Percentiles rank a stretch among this genome's conserved stretches.
Conservation (phyloP, 2,888 invertebrate genomes). For the Pimpla rufipes region DNA sequence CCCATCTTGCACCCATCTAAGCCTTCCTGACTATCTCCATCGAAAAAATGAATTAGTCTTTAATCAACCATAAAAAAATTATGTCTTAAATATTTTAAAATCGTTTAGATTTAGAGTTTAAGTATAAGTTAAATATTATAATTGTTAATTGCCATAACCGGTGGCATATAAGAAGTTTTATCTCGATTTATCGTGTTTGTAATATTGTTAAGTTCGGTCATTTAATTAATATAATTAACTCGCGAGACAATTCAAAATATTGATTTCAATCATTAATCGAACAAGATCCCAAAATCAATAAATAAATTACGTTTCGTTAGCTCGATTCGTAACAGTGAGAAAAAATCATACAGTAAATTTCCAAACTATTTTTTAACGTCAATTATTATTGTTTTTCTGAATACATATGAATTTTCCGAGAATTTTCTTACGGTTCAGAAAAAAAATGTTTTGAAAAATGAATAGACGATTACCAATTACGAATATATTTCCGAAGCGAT, state of each 20-base stretch:
- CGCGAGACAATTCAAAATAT: not conserved
- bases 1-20: too few relatives aligned
- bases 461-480: too few relatives aligned
- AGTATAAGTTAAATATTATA: not conserved
- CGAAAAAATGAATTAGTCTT: not conserved
- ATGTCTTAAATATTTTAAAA: not conserved
- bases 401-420: too few relatives aligned
- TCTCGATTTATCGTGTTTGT: too few relatives aligned
- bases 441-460: too few relatives aligned
- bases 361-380: too few relatives aligned
- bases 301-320: not conserved
- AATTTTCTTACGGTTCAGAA: too few relatives aligned
- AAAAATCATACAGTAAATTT: too few relatives aligned
- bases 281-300: not conserved
- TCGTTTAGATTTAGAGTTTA: not conserved
- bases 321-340: not conserved
- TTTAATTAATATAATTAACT: not conserved
- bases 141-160: not conserved
- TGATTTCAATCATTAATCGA: not conserved
- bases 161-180: not conserved
- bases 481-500: too few relatives aligned
- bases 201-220: not conserved
- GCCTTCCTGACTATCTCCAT: not conserved
- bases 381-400: too few relatives aligned
- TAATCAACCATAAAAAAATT: not conserved